Conservation (phyloP, 92 coral and sea anemone genomes). For the Plumapathes pennacea region DNA sequence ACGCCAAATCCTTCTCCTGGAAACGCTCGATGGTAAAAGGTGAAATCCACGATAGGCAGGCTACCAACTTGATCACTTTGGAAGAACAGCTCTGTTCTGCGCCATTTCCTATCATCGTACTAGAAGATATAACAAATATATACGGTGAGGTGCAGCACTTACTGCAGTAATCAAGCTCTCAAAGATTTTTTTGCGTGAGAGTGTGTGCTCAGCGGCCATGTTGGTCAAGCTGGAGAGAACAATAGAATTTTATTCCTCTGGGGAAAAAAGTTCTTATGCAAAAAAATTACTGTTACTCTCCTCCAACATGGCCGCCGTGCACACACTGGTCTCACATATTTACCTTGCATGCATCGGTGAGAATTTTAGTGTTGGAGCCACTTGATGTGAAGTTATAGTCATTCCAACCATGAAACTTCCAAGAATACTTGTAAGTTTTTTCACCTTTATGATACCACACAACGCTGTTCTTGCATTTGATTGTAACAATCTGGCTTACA, state of each 20-base stretch:
- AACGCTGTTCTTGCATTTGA: conserved; percentile 83
- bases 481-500: conserved; percentile 72
- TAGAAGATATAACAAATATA: conserved; percentile 6
- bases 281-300: too few species aligned
- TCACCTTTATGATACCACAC: conserved; percentile 87
- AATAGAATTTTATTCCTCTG: background rate
- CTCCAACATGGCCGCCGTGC: background rate
- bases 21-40: conserved; percentile 72
- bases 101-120: conserved; percentile 84
- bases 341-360: conserved; percentile 90
- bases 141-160: too few species aligned
- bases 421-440: conserved; percentile 71
- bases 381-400: conserved; percentile 76
- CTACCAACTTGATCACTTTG: conserved; percentile 54
- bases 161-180: too few species aligned
- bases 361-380: conserved; percentile 62
- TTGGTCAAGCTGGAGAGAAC: background rate
- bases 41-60: conserved; percentile 73
- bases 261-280: background rate
- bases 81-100: conserved; percentile 71
- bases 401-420: conserved; percentile 87
- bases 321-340: background rate
- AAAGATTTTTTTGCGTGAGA: too few species aligned
- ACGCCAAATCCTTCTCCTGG: conserved; percentile 74
- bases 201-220: too few species aligned